Evolutionary conservation across 2,113 vertebrate genomes (phyloP).

Genomic region (Pachyramphus minor): DNA sequence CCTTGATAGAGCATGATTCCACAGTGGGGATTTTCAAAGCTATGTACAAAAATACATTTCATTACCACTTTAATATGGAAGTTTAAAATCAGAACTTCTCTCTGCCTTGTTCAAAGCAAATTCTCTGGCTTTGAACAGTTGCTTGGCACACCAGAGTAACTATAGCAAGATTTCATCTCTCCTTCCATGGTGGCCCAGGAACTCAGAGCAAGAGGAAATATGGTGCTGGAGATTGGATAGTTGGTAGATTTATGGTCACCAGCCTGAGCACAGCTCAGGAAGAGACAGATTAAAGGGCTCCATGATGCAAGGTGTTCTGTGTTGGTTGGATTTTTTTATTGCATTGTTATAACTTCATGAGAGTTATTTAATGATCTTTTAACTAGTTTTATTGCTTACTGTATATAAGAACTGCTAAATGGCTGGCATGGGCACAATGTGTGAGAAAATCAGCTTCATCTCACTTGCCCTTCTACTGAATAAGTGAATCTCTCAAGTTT

Average conservation of each 20-base stretch:
- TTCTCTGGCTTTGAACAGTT: conserved; percentile 33
- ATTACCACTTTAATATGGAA: conserved; percentile 34
- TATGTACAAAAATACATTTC: conserved; percentile 43
- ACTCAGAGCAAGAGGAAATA: background rate
- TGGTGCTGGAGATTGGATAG: background rate
- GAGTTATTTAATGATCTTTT: conserved; percentile 44
- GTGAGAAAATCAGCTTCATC: background rate
- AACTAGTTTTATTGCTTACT: conserved; percentile 47
- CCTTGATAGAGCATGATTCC: conserved; percentile 14
- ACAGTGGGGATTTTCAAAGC: conserved; percentile 49
- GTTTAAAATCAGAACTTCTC: conserved; percentile 51
- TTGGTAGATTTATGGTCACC: background rate
- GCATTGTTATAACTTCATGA: conserved; percentile 16
- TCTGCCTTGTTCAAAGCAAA: conserved; percentile 53
- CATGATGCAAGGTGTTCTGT: background rate
- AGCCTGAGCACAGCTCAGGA: background rate
- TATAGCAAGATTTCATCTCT: background rate
- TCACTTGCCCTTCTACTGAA: background rate
- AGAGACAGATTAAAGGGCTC: conserved; percentile 17
- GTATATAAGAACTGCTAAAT: conserved; percentile 4
- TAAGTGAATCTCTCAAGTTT: background rate
- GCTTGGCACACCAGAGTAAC: background rate
- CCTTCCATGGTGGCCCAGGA: background rate
- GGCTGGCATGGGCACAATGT: background rate
- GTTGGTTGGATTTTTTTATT: conserved; percentile 7